A percentile compares a stretch with the other conserved stretches of the same genome.
phyloP scores from a whole-genome alignment of 2,113 vertebrate genomes.

The Brevimyrus niger region DNA sequence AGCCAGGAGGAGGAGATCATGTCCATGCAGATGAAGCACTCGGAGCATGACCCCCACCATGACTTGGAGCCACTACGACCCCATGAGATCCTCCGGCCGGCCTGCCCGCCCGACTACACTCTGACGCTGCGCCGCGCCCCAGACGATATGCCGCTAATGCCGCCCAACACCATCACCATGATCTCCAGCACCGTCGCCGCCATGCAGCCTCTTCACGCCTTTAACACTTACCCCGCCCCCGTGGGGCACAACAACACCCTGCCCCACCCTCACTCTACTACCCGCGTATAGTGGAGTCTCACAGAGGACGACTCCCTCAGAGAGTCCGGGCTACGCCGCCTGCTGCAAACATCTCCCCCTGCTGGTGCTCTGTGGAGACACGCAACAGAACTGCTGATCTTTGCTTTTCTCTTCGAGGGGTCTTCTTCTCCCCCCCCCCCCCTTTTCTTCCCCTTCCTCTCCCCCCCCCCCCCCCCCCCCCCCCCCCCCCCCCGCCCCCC shows the following conservation, averaged over 20 bases:
- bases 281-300: conserved; percentile 75
- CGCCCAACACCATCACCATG: conserved; percentile 86
- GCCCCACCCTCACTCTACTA: conserved; percentile 86
- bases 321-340: conserved; percentile 37
- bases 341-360: conserved; percentile 37
- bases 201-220: conserved; percentile 80
- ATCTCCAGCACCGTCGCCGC: conserved; percentile 77
- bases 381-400: conserved; percentile 32
- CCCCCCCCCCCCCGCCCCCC: neutral
- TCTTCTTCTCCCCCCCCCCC: conserved; percentile 32
- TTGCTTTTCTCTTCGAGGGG: conserved; percentile 20
- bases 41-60: conserved; percentile 68
- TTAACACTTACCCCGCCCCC: conserved; percentile 76
- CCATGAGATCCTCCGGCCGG: conserved; percentile 75
- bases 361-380: conserved; percentile 45
- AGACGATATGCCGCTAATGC: conserved; percentile 80
- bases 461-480: conserved; percentile 14
- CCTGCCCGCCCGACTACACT: conserved; percentile 86
- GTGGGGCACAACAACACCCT: conserved; percentile 78
- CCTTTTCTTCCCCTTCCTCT: conserved; percentile 31
- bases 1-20: conserved; percentile 86
- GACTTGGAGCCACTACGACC: conserved; percentile 75
- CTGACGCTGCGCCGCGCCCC: conserved; percentile 80
- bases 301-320: conserved; percentile 43
- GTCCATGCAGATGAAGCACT: conserved; percentile 81